A percentile compares a stretch with the other conserved stretches of the same genome.
phyloP scores from a whole-genome alignment of 2,113 vertebrate species.

The Tauraco erythrolophus region DNA sequence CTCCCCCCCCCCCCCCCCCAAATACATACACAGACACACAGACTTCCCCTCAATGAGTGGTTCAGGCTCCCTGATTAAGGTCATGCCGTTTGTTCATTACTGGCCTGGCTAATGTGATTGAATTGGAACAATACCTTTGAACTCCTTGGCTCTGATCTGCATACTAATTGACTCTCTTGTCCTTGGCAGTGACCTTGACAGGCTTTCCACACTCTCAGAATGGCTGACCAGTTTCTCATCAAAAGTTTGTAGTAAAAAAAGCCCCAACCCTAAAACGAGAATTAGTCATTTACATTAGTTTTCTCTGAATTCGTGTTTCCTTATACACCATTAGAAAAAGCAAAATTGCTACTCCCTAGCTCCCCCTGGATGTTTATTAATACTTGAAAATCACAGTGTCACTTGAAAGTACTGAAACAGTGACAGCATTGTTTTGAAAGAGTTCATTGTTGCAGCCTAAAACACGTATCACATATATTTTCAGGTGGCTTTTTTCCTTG shows the following conservation, averaged over 20 bases:
- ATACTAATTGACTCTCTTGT: constrained; percentile 92
- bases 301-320: constrained; percentile 45
- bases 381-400: constrained; percentile 51
- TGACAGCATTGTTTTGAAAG: constrained; percentile 68
- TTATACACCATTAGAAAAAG: constrained; percentile 44
- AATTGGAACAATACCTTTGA: constrained; percentile 96
- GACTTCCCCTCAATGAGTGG: constrained; percentile 70
- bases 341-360: constrained; percentile 77
- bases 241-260: constrained; percentile 70
- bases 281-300: constrained; percentile 53
- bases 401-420: constrained; percentile 55
- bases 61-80: constrained; percentile 88
- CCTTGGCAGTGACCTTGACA: constrained; percentile 90
- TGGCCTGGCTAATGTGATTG: constrained; percentile 94
- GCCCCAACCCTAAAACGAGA: constrained; percentile 5
- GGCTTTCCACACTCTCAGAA: constrained; percentile 71
- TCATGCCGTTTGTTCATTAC: constrained; percentile 87
- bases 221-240: constrained; percentile 70
- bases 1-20: background rate
- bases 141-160: constrained; percentile 92
- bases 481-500: background rate
- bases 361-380: constrained; percentile 77
- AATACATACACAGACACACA: constrained; percentile 45
- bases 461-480: background rate
- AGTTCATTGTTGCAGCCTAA: background rate